Base-by-base conservation (phyloP, 2,797 vertebrate genomes). In the Erethizon dorsatum region DNA sequence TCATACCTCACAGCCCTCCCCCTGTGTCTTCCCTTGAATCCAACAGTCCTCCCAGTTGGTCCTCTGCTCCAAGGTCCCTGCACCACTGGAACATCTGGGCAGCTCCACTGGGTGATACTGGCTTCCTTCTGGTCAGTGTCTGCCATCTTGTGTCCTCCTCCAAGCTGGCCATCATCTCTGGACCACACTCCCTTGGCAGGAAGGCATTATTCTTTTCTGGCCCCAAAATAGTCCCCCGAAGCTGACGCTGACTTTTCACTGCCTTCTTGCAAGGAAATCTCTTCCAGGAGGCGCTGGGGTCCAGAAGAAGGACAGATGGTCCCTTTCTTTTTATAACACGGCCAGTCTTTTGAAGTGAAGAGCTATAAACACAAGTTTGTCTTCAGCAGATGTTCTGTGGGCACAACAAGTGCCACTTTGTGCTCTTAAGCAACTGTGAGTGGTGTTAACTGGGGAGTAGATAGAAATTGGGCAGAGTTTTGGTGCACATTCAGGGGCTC, bases 371-470 rank as follows among this genome's bases (percentile, higher is more conserved):
- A 97, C 96, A 97, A 97, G 95, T 0, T 22, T 90, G 95, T 97
- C 97, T 97, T 94, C 4, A 33, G 93, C 97, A 98, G 97, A 97
- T 97, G 98, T 91, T 97, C 97, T 97, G 96, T 95, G 97, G 98
- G 96, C 96, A 98, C 93, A 98, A 97, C 92, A 96, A 95, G 97
- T 52, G 47, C 14, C 95, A 97, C 93, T 98, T 96, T 95, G 97
- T 93, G 96, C 97, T 97, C 98, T 97, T 89, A 90, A 93, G 98
- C 95, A 97, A 97, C 97, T 94, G 97, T 88, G 90, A 98, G 93
- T 5, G 5, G 82, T 54, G 92, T 59, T 96, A 96, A 83, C 83
- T 61, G 61, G 50, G 75, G 69, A 97, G 91, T 97, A 97, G 97
- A 91, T 61, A 3, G 95, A 92, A 54, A 71, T 6, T 75, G 84